Conservation (phyloP, 2,113 vertebrate genomes). For the Galemys pyrenaicus region DNA sequence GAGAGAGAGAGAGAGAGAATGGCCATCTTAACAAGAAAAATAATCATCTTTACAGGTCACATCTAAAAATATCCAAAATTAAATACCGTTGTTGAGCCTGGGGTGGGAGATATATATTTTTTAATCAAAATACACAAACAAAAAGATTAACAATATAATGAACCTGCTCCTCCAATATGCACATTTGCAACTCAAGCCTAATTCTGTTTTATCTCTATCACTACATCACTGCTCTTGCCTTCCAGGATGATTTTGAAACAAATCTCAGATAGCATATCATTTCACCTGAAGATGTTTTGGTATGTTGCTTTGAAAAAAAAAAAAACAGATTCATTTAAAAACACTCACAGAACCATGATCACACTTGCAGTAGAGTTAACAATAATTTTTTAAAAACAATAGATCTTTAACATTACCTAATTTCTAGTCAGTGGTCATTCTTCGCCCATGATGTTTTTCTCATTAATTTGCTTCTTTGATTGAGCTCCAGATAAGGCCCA, state of each 20-base stretch:
- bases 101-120: background rate
- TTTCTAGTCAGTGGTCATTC: background rate
- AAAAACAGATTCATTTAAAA: background rate
- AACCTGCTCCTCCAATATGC: background rate
- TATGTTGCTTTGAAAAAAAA: background rate
- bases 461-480: background rate
- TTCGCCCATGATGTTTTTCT: background rate
- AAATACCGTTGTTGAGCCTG: background rate
- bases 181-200: background rate
- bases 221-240: background rate
- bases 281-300: constrained; percentile 30
- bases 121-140: background rate
- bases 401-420: background rate
- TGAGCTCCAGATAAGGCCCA: background rate
- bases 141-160: background rate
- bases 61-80: background rate
- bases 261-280: background rate
- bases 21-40: background rate
- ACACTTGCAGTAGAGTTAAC: background rate
- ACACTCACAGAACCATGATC: background rate
- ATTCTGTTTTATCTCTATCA: background rate
- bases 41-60: background rate
- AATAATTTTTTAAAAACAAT: background rate
- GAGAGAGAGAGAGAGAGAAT: too few species aligned
- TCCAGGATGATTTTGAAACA: background rate